These are phyloP conservation scores for Criorhina ranunculi DNA, from an alignment of 2,888 invertebrate genomes.

Conservation along the genomic window DNA sequence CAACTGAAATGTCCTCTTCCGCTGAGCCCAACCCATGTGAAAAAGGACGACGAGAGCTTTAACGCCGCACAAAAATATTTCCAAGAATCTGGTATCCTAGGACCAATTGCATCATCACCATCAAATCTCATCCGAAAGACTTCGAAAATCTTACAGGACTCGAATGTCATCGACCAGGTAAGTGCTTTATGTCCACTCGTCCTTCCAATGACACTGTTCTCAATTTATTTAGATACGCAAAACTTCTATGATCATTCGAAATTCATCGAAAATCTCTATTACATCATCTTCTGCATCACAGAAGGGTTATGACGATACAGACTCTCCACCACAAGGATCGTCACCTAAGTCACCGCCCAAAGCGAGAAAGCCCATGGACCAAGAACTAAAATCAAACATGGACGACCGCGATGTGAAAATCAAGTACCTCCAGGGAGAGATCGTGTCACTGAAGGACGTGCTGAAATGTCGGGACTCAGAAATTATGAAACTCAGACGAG, in stretches of 20 bases:
- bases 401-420: conserved; percentile 83
- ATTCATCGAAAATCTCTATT: conserved; percentile 53
- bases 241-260: conserved; percentile 78
- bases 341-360: conserved; percentile 57
- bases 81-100: conserved; percentile 81
- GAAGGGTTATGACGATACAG: conserved; percentile 58
- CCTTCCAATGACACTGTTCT: conserved; percentile 33
- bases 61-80: conserved; percentile 80
- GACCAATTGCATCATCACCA: conserved; percentile 78
- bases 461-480: conserved; percentile 86
- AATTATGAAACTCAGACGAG: conserved; percentile 87
- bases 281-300: conserved; percentile 49
- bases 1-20: conserved; percentile 46
- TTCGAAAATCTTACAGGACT: conserved; percentile 80
- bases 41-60: conserved; percentile 75
- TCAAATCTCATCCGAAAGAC: conserved; percentile 79
- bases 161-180: conserved; percentile 80
- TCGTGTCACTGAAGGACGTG: conserved; percentile 86
- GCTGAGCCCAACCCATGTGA: conserved; percentile 36
- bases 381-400: conserved; percentile 51
- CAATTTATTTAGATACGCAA: conserved; percentile 77
- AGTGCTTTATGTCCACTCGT: conserved; percentile 36
- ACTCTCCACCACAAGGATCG: conserved; percentile 36
- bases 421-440: conserved; percentile 86
- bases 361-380: conserved; percentile 17